phyloP scores from a whole-genome alignment of 1,140 invertebrate genomes.

The Drosophila busckii region DNA sequence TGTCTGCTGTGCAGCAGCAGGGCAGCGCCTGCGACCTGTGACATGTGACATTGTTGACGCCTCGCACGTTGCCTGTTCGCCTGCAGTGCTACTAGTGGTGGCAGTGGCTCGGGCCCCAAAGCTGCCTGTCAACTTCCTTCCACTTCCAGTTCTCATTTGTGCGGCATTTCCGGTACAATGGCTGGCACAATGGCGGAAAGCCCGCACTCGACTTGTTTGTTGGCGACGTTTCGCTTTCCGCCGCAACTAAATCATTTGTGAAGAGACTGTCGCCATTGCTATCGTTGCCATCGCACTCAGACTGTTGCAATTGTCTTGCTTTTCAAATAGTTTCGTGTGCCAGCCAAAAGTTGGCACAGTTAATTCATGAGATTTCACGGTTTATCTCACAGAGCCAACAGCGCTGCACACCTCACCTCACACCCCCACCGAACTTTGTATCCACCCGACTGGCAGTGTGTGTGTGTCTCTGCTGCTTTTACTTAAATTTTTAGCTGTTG shows the following conservation, averaged over 20 bases:
- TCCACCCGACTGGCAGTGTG: too few species aligned
- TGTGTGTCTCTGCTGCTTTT: neutral
- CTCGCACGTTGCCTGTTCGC: slow-evolving; percentile 36
- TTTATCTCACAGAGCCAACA: slow-evolving; percentile 51
- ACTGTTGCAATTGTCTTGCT: slow-evolving; percentile 64
- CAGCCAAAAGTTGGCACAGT: slow-evolving; percentile 62
- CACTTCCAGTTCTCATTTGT: slow-evolving; percentile 74
- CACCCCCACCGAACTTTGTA: neutral
- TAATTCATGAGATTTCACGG: slow-evolving; percentile 74
- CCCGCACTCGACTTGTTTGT: slow-evolving; percentile 58
- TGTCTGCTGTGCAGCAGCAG: too few species aligned
- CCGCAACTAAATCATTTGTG: slow-evolving; percentile 63
- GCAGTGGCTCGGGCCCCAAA: too few species aligned
- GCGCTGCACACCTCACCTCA: slow-evolving; percentile 12
- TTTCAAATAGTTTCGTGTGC: slow-evolving; percentile 60
- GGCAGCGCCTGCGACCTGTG: too few species aligned
- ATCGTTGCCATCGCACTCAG: neutral
- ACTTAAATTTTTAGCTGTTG: neutral
- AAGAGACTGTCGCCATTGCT: slow-evolving; percentile 15
- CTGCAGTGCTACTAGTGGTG: too few species aligned
- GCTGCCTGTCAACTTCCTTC: slow-evolving; percentile 67
- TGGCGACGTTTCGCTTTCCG: slow-evolving; percentile 70
- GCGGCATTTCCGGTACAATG: slow-evolving; percentile 70
- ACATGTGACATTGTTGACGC: slow-evolving; percentile 61
- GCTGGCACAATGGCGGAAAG: slow-evolving; percentile 56